Evolutionary conservation across 2,797 vertebrate genomes (phyloP).

Genomic region (Eulemur albifrons): DNA sequence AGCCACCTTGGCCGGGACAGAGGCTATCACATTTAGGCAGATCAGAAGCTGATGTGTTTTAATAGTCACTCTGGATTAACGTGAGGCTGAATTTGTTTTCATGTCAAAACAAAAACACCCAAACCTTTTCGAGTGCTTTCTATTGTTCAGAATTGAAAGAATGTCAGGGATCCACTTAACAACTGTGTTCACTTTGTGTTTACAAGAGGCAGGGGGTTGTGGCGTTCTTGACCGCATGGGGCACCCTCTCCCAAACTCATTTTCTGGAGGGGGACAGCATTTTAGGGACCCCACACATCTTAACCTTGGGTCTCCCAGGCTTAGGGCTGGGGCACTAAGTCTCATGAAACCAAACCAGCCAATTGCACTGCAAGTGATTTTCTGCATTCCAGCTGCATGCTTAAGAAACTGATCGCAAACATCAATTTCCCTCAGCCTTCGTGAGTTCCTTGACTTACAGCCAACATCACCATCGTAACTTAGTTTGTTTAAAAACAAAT

Average conservation of each 20-base stretch:
- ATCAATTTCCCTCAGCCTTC: background rate
- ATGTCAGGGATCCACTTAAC: background rate
- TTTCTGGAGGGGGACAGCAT: background rate
- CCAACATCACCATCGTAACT: background rate
- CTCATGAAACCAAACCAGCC: background rate
- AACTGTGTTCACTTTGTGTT: background rate
- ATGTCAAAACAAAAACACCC: background rate
- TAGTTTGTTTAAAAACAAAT: background rate
- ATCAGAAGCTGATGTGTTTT: background rate
- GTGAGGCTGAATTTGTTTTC: background rate
- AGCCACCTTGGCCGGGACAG: background rate
- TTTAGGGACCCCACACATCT: background rate
- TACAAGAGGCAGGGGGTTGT: background rate
- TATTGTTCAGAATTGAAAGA: background rate
- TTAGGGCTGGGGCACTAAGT: background rate
- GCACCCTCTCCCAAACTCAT: background rate
- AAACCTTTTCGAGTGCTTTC: background rate
- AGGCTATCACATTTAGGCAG: background rate
- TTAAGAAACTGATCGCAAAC: background rate
- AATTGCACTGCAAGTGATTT: background rate
- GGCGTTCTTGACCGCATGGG: background rate
- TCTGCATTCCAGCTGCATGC: background rate
- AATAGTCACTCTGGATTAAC: background rate
- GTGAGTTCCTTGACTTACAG: background rate
- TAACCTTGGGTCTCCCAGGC: background rate